These are phyloP conservation scores for Kuschelorhynchus macadamiae DNA, from an alignment of 2,888 invertebrate species.

Conservation along the genomic window DNA sequence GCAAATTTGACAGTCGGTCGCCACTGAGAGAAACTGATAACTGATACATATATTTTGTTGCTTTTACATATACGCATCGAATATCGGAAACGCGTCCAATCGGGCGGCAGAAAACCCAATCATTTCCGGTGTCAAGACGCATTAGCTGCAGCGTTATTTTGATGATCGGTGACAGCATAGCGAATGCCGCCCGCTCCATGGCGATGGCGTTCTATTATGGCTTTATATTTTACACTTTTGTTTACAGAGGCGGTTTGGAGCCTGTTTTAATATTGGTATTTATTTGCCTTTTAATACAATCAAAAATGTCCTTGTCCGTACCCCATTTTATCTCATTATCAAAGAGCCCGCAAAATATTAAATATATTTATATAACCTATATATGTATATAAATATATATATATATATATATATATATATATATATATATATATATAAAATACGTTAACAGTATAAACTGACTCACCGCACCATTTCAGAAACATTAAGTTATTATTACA, in stretches of 20 bases:
- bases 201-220: conserved; percentile 35
- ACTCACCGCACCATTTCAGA: too few relatives aligned
- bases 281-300: conserved; percentile 2
- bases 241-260: conserved; percentile 1
- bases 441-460: too few relatives aligned
- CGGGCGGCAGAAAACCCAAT: conserved; percentile 72
- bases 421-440: too few relatives aligned
- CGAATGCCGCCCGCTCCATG: conserved; percentile 53
- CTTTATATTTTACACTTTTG: conserved; percentile 28
- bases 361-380: too few relatives aligned
- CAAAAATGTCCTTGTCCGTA: too few relatives aligned
- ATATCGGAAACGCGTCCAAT: conserved; percentile 61
- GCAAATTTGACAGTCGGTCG: conserved; percentile 33
- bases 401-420: too few relatives aligned
- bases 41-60: conserved; percentile 45
- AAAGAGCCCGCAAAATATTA: too few relatives aligned
- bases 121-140: conserved; percentile 74
- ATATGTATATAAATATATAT: too few relatives aligned
- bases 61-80: conserved; percentile 42
- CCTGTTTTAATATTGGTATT: conserved; percentile 12
- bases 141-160: conserved; percentile 71
- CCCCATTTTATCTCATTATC: too few relatives aligned
- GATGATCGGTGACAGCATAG: conserved; percentile 61
- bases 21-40: conserved; percentile 35
- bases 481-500: too few relatives aligned